Conservation (phyloP, 2,113 vertebrate genomes). For the Triplophysa rosa region DNA sequence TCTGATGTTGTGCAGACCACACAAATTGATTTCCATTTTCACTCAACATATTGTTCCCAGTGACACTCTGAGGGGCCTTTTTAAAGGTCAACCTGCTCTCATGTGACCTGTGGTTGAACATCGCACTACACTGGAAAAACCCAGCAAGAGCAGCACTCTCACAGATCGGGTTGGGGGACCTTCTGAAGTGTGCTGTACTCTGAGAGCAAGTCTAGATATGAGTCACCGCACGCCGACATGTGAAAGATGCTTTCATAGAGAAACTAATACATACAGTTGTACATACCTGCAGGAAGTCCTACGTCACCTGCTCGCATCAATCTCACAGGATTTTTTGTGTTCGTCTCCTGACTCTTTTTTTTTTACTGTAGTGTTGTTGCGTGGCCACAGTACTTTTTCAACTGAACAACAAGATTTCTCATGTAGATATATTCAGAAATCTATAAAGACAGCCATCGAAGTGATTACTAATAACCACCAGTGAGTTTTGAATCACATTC, state of each 20-base stretch:
- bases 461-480: background rate
- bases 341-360: too few species aligned
- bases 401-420: too few species aligned
- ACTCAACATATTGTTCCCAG: background rate
- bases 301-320: background rate
- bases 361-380: too few species aligned
- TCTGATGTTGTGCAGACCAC: conserved; percentile 8
- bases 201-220: conserved; percentile 47
- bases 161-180: conserved; percentile 38
- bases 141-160: conserved; percentile 48
- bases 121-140: conserved; percentile 44
- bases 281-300: background rate
- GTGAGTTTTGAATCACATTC: background rate
- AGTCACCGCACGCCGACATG: conserved; percentile 19
- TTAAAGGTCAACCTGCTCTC: conserved; percentile 54
- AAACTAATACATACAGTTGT: conserved; percentile 18
- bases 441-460: background rate
- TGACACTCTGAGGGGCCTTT: conserved; percentile 38
- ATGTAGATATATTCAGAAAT: background rate
- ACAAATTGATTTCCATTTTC: conserved; percentile 33
- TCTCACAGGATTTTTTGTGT: background rate
- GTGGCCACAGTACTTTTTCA: too few species aligned
- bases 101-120: conserved; percentile 55
- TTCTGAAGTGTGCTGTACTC: conserved; percentile 29
- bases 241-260: background rate